These are phyloP conservation scores for Bettongia penicillata DNA, from an alignment of 2,113 vertebrate species.

Conservation along the genomic window DNA sequence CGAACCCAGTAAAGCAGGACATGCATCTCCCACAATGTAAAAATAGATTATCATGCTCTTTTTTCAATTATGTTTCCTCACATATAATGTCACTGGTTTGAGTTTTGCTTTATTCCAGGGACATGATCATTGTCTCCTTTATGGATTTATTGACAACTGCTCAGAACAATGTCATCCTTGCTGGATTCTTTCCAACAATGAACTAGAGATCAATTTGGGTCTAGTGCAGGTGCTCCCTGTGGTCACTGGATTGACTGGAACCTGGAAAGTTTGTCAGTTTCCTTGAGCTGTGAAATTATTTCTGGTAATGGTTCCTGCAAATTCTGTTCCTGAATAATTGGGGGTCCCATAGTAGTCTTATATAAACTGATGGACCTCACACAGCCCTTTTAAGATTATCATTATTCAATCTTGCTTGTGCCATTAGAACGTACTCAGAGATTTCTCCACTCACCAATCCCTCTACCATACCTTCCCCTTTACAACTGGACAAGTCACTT, in stretches of 20 bases:
- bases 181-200: constrained; percentile 52
- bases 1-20: constrained; percentile 37
- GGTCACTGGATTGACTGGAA: constrained; percentile 43
- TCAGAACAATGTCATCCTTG: neutral
- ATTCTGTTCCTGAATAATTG: constrained; percentile 43
- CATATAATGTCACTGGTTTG: neutral
- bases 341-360: neutral
- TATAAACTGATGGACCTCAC: constrained; percentile 45
- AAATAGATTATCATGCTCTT: neutral
- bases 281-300: constrained; percentile 51
- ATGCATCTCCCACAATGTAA: constrained; percentile 9
- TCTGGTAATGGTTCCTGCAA: constrained; percentile 32
- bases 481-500: constrained; percentile 39
- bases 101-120: neutral
- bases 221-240: constrained; percentile 59
- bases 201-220: constrained; percentile 50
- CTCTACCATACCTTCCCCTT: neutral
- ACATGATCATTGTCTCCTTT: neutral
- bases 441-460: neutral
- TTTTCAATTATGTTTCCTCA: neutral
- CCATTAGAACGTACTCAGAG: constrained; percentile 2
- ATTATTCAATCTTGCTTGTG: constrained; percentile 36
- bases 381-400: constrained; percentile 54
- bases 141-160: neutral
- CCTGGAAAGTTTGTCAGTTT: constrained; percentile 49